Conservation (phyloP, 2,797 vertebrate genomes). For the Pitangus sulphuratus region DNA sequence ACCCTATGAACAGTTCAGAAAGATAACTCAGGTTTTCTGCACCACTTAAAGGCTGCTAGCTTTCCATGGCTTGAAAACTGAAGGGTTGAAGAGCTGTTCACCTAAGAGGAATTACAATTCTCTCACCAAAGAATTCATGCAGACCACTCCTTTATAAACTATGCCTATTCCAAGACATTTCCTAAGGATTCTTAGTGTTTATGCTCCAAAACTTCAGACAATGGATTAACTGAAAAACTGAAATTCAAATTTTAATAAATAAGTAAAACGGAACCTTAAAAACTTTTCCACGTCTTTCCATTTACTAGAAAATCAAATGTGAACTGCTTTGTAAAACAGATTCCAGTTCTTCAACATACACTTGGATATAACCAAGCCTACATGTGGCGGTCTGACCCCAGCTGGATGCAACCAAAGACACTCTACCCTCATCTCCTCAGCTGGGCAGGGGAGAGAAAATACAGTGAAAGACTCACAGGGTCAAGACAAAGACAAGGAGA, state of each 20-base stretch:
- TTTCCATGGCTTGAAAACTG: background rate
- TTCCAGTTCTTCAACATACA: background rate
- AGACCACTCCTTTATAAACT: background rate
- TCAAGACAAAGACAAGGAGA: background rate
- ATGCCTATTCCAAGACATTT: background rate
- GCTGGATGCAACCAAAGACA: background rate
- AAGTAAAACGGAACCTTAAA: background rate
- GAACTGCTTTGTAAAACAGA: background rate
- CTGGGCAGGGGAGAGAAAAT: background rate
- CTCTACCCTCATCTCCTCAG: background rate
- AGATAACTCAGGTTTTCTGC: background rate
- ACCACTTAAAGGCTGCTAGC: background rate
- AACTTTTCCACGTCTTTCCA: background rate
- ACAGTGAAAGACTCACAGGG: rapidly evolving
- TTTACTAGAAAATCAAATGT: background rate
- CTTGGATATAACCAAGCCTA: background rate
- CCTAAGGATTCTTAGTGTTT: background rate
- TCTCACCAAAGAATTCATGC: background rate
- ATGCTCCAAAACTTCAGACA: background rate
- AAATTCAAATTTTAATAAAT: background rate
- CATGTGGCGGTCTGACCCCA: rapidly evolving
- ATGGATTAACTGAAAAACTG: background rate
- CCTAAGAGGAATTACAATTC: background rate
- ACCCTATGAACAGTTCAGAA: slow-evolving; percentile 76
- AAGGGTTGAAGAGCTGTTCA: background rate